Evolutionary conservation across 2,113 vertebrate species (phyloP).

Genomic region (Ceyx melanurus): DNA sequence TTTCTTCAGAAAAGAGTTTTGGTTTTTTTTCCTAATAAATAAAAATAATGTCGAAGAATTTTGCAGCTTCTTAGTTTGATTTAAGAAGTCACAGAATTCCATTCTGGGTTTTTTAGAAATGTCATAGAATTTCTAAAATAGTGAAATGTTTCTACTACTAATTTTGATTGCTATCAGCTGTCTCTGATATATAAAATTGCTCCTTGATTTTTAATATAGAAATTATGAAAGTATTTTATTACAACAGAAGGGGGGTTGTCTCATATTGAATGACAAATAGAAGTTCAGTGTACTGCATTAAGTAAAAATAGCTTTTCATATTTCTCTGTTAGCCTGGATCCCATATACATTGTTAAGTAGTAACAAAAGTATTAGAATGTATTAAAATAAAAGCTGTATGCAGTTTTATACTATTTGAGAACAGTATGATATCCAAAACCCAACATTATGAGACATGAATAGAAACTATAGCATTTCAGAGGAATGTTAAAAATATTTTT

Average conservation of each 20-base stretch:
- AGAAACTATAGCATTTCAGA: background rate
- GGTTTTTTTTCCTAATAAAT: too few species aligned
- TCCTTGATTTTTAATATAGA: background rate
- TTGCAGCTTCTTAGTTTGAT: background rate
- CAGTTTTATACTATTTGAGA: background rate
- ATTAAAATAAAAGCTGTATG: background rate
- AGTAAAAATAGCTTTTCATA: background rate
- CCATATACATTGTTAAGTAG: background rate
- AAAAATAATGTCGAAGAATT: background rate
- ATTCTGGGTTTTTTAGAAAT: background rate
- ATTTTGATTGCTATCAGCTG: background rate
- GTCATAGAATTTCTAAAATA: background rate
- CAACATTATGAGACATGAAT: background rate
- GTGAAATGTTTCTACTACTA: background rate
- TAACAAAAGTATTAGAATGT: background rate
- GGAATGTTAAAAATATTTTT: background rate
- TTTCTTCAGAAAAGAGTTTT: too few species aligned
- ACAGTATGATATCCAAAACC: background rate
- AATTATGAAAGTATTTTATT: background rate
- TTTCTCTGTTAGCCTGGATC: background rate
- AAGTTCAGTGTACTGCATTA: background rate
- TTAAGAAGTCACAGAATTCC: background rate
- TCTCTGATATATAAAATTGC: background rate
- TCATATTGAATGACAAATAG: background rate
- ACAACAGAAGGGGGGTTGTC: background rate